Percentiles rank a stretch among this genome's conserved stretches.
These are phyloP conservation scores for Rhynchopsitta pachyrhyncha DNA, from an alignment of 2,113 vertebrate genomes.

Conservation along the genomic window DNA sequence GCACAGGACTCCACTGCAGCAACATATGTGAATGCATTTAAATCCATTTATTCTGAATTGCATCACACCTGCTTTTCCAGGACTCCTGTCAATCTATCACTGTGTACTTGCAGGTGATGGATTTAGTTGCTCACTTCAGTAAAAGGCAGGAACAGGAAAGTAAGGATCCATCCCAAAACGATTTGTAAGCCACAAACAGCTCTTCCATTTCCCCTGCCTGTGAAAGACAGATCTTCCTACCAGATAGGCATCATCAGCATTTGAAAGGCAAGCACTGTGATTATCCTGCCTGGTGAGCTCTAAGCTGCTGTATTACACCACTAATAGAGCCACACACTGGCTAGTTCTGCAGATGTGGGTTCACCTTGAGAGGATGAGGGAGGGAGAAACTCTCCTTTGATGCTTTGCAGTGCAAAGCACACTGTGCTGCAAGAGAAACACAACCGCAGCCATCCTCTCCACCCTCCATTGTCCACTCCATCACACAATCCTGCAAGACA, in stretches of 20 bases:
- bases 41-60: background rate
- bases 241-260: background rate
- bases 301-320: background rate
- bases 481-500: too few species aligned
- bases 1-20: background rate
- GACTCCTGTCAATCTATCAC: background rate
- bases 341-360: background rate
- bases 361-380: background rate
- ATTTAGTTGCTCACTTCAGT: background rate
- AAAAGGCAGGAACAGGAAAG: background rate
- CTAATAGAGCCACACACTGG: background rate
- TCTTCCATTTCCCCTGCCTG: background rate
- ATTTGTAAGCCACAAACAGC: background rate
- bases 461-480: background rate
- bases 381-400: background rate
- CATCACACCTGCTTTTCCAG: background rate
- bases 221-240: background rate
- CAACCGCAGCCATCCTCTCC: background rate
- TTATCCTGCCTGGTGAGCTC: background rate
- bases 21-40: background rate
- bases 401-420: background rate
- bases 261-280: background rate
- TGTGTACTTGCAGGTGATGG: accelerated
- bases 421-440: background rate
- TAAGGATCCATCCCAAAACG: background rate